Conservation (phyloP, 2,888 invertebrate genomes). For the Amorpha juglandis region DNA sequence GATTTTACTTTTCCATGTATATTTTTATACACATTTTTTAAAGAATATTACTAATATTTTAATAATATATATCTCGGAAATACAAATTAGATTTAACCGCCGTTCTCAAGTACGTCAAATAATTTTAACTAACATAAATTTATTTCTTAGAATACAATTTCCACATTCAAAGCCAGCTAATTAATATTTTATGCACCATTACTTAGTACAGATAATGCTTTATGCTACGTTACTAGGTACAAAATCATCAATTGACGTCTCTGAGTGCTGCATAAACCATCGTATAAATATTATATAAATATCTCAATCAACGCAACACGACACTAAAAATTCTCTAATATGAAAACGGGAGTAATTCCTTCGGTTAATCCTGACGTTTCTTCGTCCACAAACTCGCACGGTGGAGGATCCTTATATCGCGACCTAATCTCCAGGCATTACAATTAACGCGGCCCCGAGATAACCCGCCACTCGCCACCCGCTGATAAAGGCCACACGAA, state of each 20-base stretch:
- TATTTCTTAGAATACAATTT: too few relatives aligned
- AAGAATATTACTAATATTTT: background rate
- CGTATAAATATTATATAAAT: too few relatives aligned
- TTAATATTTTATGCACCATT: too few relatives aligned
- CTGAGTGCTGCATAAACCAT: too few relatives aligned
- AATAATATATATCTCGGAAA: too few relatives aligned
- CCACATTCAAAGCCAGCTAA: too few relatives aligned
- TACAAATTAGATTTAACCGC: too few relatives aligned
- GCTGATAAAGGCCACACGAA: slow-evolving; percentile 76
- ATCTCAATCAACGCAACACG: background rate
- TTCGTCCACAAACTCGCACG: slow-evolving; percentile 46
- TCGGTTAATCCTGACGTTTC: slow-evolving; percentile 53
- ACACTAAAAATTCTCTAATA: background rate
- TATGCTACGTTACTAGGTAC: too few relatives aligned
- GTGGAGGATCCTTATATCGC: slow-evolving; percentile 66
- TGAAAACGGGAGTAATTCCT: slow-evolving; percentile 39
- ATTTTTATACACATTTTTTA: background rate
- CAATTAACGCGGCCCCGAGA: slow-evolving; percentile 82
- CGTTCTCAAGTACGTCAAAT: too few relatives aligned
- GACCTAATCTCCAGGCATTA: slow-evolving; percentile 79
- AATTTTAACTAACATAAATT: too few relatives aligned
- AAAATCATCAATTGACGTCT: too few relatives aligned
- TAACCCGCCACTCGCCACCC: slow-evolving; percentile 83
- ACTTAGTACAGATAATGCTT: too few relatives aligned
- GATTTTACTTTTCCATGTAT: slow-evolving; percentile 47